A percentile compares a stretch with the other conserved stretches of the same genome.
Conservation (phyloP, 2,888 invertebrate genomes). For the Adela reaumurella region DNA sequence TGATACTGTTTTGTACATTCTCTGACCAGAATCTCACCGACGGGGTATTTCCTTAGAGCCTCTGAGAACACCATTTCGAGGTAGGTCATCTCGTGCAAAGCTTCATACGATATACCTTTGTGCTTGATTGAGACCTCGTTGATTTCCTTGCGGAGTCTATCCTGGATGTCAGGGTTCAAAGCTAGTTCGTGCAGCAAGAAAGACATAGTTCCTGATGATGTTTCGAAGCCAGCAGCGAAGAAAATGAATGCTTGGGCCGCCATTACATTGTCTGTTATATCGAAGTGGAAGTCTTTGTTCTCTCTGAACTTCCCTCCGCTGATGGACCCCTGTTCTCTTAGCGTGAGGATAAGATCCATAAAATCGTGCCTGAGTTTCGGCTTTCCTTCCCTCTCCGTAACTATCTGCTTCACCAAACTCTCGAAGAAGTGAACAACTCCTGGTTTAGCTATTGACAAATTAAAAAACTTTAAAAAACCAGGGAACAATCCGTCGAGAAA, state of each 20-base stretch:
- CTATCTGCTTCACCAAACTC: background rate
- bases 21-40: background rate
- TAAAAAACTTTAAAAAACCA: background rate
- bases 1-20: conserved; percentile 1
- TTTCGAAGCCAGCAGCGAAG: conserved; percentile 29
- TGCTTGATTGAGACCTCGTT: conserved; percentile 16
- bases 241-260: conserved; percentile 31
- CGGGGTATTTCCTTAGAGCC: conserved; percentile 4
- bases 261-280: conserved; percentile 18
- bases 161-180: conserved; percentile 16
- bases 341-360: conserved; percentile 2
- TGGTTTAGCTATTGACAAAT: background rate
- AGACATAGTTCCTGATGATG: conserved; percentile 26
- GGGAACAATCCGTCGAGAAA: background rate
- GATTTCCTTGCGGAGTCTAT: conserved; percentile 21
- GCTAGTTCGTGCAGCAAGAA: conserved; percentile 11
- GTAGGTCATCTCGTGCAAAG: conserved; percentile 27
- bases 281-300: background rate
- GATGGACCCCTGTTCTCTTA: background rate
- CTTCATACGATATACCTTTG: conserved; percentile 23
- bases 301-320: conserved; percentile 1
- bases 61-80: conserved; percentile 15
- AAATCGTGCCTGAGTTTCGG: conserved; percentile 1
- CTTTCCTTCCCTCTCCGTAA: background rate
- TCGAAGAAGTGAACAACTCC: conserved; percentile 1